Percentiles rank a stretch among this genome's conserved stretches.
Evolutionary conservation across 2,113 vertebrate genomes (phyloP).

Genomic region (Myocastor coypus): DNA sequence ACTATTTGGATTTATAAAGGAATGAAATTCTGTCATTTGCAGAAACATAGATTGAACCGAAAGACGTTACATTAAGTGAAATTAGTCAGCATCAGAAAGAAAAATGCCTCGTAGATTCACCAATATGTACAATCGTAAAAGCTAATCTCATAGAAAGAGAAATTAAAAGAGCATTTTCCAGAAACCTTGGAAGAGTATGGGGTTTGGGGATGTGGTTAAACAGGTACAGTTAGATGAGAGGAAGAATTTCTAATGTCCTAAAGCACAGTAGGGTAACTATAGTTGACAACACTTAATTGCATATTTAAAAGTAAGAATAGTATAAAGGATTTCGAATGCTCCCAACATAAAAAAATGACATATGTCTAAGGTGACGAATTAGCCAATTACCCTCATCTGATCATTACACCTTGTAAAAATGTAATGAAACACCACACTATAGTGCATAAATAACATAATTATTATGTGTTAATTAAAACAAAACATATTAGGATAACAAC

Average conservation of each 20-base stretch:
- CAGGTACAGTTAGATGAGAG: not conserved
- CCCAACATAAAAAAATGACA: not conserved
- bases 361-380: not conserved
- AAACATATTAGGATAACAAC: not conserved
- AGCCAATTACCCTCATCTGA: not conserved
- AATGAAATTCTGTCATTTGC: not conserved
- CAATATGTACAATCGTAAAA: not conserved
- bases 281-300: not conserved
- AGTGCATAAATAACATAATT: not conserved
- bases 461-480: not conserved
- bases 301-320: not conserved
- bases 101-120: not conserved
- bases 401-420: not conserved
- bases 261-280: not conserved
- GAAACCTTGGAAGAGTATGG: not conserved
- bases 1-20: not conserved
- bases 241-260: not conserved
- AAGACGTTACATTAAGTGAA: not conserved
- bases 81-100: not conserved
- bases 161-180: not conserved
- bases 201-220: not conserved
- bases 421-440: not conserved
- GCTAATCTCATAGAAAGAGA: not conserved
- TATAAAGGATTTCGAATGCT: not conserved
- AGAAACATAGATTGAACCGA: not conserved